A percentile compares a stretch with the other conserved stretches of the same genome.
Evolutionary conservation across 2,113 vertebrate genomes (phyloP).

Genomic region (Leptobrachium ailaonicum): DNA sequence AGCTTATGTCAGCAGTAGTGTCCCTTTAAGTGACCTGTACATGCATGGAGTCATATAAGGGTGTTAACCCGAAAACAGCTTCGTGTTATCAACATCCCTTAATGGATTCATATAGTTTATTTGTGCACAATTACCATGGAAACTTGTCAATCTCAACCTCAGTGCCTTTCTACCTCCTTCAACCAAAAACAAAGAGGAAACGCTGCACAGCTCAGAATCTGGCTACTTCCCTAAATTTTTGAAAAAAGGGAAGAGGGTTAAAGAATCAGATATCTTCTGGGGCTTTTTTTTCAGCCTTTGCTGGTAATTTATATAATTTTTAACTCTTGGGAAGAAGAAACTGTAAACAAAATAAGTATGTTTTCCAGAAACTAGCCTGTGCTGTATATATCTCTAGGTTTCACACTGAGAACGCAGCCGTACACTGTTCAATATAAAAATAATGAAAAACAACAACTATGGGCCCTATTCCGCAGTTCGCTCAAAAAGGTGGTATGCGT

Average conservation of each 20-base stretch:
- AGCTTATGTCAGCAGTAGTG: no score
- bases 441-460: no score
- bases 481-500: no score
- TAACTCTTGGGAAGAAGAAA: neutral
- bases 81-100: neutral
- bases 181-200: conserved; percentile 21
- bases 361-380: neutral
- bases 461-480: no score
- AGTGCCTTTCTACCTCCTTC: conserved; percentile 6
- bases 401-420: neutral
- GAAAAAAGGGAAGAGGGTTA: conserved; percentile 37
- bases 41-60: neutral
- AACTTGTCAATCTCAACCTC: conserved; percentile 1
- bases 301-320: conserved; percentile 7
- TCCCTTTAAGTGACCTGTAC: neutral
- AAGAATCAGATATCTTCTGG: conserved; percentile 6
- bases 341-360: neutral
- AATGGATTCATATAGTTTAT: neutral
- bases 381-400: neutral
- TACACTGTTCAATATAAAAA: no score
- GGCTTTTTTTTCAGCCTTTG: neutral
- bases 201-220: conserved; percentile 14
- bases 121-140: neutral
- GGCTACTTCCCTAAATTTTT: conserved; percentile 30
- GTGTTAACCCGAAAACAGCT: neutral